Conservation (phyloP, 2,113 vertebrate genomes). For the Narcine bancroftii region DNA sequence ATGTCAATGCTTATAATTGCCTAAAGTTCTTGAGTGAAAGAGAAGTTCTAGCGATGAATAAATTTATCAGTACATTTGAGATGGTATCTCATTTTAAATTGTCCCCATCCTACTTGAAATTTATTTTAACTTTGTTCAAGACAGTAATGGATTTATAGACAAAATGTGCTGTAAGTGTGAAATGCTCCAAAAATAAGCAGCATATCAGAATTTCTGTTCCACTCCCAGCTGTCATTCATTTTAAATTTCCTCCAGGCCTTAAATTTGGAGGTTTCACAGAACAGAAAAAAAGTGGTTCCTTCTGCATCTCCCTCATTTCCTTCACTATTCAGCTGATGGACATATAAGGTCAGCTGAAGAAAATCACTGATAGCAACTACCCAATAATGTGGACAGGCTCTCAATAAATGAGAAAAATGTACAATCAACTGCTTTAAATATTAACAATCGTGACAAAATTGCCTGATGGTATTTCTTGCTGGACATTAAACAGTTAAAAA, state of each 20-base stretch:
- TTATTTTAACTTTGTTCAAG: neutral
- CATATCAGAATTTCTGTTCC: neutral
- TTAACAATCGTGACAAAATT: neutral
- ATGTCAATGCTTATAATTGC: neutral
- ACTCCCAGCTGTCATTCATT: neutral
- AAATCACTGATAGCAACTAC: neutral
- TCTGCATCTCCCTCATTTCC: neutral
- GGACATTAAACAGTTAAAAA: conserved; percentile 15
- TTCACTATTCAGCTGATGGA: neutral
- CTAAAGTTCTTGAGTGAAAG: neutral
- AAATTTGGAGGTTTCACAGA: neutral
- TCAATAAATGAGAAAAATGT: neutral
- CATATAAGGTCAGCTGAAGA: neutral
- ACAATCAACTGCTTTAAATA: neutral
- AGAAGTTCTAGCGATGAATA: neutral
- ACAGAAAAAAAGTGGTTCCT: neutral
- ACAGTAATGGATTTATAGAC: neutral
- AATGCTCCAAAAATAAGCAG: neutral
- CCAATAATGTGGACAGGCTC: neutral
- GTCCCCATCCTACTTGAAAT: neutral
- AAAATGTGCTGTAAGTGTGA: neutral
- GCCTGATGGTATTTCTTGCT: neutral
- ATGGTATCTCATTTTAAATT: neutral
- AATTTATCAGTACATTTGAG: neutral
- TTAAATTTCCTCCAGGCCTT: neutral